phyloP scores from a whole-genome alignment of 2,113 vertebrate species.

The Crotalus horridus region DNA sequence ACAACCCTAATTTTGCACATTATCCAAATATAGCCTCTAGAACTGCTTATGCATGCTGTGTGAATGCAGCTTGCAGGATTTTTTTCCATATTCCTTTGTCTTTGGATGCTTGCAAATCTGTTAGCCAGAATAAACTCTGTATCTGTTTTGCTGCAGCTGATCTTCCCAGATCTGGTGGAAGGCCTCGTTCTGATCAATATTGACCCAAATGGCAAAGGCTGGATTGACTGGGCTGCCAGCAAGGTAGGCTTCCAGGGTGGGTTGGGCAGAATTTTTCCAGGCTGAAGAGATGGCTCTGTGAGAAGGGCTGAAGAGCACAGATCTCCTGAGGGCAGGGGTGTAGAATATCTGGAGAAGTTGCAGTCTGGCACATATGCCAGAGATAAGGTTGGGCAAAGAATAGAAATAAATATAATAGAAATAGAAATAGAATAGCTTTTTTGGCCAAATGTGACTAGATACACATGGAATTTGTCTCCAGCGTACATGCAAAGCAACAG shows the following conservation, averaged over 20 bases:
- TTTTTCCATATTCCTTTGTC: not conserved
- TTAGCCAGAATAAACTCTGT: not conserved
- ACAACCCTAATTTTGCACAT: not conserved
- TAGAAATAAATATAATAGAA: too few relatives aligned
- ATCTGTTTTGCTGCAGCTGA: constrained; percentile 71
- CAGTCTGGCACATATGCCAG: too few relatives aligned
- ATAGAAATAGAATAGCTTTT: not conserved
- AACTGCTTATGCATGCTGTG: not conserved
- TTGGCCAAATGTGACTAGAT: not conserved
- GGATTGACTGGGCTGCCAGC: constrained; percentile 97
- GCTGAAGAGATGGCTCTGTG: too few relatives aligned
- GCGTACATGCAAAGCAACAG: not conserved
- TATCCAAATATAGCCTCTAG: not conserved
- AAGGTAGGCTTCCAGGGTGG: constrained; percentile 73
- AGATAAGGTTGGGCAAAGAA: too few relatives aligned
- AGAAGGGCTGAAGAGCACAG: not conserved
- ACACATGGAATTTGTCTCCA: not conserved
- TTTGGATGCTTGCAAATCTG: not conserved
- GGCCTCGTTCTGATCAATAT: constrained; percentile 96
- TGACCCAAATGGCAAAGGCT: constrained; percentile 94
- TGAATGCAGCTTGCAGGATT: not conserved
- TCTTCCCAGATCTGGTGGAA: constrained; percentile 92
- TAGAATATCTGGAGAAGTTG: not conserved
- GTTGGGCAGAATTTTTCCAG: too few relatives aligned
- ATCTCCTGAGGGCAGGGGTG: not conserved